Percentiles rank a stretch among this genome's conserved stretches.
These are phyloP conservation scores for Stegodyphus dumicola DNA, from an alignment of 1,140 invertebrate genomes.

Conservation along the genomic window DNA sequence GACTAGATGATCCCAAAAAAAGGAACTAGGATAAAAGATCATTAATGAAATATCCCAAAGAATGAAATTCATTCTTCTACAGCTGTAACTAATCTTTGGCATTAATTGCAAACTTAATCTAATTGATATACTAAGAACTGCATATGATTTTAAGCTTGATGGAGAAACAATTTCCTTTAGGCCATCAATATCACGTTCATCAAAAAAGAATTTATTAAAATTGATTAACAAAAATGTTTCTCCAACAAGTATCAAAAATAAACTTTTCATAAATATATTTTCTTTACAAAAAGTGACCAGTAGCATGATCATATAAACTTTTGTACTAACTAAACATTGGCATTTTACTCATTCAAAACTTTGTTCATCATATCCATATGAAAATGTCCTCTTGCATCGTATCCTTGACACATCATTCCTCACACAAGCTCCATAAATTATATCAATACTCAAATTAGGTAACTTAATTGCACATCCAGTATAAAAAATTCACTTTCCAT, in stretches of 20 bases:
- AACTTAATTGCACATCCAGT: not conserved
- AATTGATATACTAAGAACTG: not conserved
- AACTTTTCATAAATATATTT: not conserved
- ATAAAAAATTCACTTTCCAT: not conserved
- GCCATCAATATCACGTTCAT: not conserved
- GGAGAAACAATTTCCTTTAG: constrained; percentile 1
- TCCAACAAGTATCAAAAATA: constrained; percentile 3
- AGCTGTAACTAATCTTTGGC: not conserved
- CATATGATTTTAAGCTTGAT: not conserved
- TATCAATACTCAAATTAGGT: not conserved
- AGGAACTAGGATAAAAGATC: not conserved
- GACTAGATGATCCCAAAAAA: not conserved
- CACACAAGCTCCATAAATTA: not conserved
- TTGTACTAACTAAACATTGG: not conserved
- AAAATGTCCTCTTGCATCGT: not conserved
- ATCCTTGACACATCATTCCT: too few species aligned
- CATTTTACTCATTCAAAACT: not conserved
- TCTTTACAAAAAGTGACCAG: not conserved
- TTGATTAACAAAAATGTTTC: constrained; percentile 3
- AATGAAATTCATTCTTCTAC: not conserved
- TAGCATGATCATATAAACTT: constrained; percentile 1
- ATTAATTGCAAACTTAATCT: not conserved
- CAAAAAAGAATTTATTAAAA: not conserved
- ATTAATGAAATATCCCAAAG: not conserved
- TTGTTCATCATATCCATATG: not conserved